Conservation (phyloP, 92 coral and sea anemone species). For the Porites lobata region DNA sequence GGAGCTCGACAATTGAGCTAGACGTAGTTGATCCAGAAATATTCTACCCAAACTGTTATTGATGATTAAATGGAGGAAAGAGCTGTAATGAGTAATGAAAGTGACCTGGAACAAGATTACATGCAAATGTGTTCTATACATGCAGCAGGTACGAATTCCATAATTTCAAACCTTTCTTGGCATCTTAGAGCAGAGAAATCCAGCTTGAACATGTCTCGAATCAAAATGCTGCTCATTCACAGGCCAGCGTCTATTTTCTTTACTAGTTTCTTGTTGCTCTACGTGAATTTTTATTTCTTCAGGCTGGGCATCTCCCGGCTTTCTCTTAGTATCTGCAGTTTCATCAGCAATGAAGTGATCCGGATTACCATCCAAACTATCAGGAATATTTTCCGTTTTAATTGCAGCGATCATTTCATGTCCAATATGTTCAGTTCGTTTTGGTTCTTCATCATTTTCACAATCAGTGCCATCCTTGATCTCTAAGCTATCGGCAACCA, state of each 20-base stretch:
- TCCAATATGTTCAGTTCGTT: not conserved
- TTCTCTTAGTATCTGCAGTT: not conserved
- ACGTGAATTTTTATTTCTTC: not conserved
- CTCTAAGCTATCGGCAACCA: constrained; percentile 41
- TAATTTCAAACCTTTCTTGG: constrained; percentile 61
- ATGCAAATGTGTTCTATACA: not conserved
- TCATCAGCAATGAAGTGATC: not conserved
- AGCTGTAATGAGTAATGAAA: too few species aligned
- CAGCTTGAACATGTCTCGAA: constrained; percentile 15
- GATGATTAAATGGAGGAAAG: too few species aligned
- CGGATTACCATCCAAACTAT: constrained; percentile 55
- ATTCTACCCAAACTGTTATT: too few species aligned
- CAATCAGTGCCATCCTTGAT: not conserved
- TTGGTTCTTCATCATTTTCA: not conserved
- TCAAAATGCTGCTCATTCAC: not conserved
- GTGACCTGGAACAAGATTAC: too few species aligned
- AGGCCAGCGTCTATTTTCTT: not conserved
- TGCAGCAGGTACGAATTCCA: not conserved
- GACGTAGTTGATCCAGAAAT: too few species aligned
- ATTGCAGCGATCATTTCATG: not conserved
- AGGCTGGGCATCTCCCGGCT: not conserved
- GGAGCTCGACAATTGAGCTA: too few species aligned
- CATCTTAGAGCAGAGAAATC: constrained; percentile 65
- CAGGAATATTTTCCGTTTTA: constrained; percentile 55
- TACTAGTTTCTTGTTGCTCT: not conserved